Base-by-base conservation (phyloP, 2,113 vertebrate species). In the Mandrillus leucophaeus region DNA sequence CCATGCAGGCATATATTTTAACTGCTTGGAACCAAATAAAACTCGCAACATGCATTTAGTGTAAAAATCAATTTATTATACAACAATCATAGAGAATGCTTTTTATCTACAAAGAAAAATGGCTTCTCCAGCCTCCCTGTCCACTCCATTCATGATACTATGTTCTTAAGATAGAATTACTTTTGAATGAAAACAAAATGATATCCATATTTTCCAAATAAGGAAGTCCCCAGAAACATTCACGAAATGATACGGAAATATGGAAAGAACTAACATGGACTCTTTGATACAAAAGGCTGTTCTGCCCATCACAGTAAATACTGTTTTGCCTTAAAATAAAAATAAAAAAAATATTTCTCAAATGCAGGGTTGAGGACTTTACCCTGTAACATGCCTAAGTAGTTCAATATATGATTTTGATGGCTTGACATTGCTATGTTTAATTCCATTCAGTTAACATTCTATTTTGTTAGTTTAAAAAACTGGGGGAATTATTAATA, bases 31-130 rank as follows among this genome's bases (percentile, higher is more conserved):
- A 48, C 59, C 38, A 80, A 83, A 61, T 88, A 88, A 92, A 93
- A 97, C 86, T 25, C 13, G 45, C 43, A 78, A 93, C 73, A 70
- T 81, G 38, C 59, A 94, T 68, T 98, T 86, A 97, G 89, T 93
- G 94, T 98, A 98, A 96, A 98, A 98, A 97, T 97, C 96, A 93
- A 88, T 98, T 98, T 98, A 97, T 98, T 98, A 93, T 97, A 97
- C 72, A 98, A 93, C 92, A 96, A 86, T 96, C 88, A 95, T 90
- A 98, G 88, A 97, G 94, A 97, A 97, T 97, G 91, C 93, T 97
- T 97, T 94, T 95, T 93, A 96, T 97, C 93, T 96, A 92, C 76
- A 97, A 94, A 94, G 90, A 97, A 96, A 98, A 97, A 97, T 93
- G 93, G 96, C 96, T 97, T 95, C 81, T 96, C 48, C 68, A 96